A percentile compares a stretch with the other conserved stretches of the same genome.
These are phyloP conservation scores for Progne subis DNA, from an alignment of 2,113 vertebrate genomes.

Conservation along the genomic window DNA sequence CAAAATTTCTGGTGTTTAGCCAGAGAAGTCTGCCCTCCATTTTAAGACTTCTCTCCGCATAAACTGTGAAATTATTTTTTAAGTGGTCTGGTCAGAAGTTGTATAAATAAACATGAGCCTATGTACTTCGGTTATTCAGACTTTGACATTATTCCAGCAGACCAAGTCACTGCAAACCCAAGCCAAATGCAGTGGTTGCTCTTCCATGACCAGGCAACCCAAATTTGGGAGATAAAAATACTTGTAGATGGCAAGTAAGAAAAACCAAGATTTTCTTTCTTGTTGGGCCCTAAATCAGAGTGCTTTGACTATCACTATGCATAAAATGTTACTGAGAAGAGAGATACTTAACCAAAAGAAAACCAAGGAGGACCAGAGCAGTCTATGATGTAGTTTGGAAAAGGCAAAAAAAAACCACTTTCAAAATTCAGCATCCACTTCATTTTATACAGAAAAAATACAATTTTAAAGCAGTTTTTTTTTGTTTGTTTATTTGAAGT, in stretches of 20 bases:
- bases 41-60: neutral
- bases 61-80: neutral
- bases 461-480: neutral
- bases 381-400: neutral
- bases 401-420: neutral
- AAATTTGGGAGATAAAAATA: neutral
- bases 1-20: neutral
- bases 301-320: neutral
- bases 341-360: neutral
- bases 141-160: neutral
- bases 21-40: neutral
- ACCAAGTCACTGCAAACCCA: neutral
- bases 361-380: neutral
- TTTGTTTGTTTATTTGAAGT: neutral
- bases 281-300: neutral
- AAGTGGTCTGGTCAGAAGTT: neutral
- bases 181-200: neutral
- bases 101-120: neutral
- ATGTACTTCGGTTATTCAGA: neutral
- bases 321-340: neutral
- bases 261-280: neutral
- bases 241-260: neutral
- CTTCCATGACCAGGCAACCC: neutral
- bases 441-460: neutral
- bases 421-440: neutral